phyloP scores from a whole-genome alignment of 2,888 invertebrate species.

The Tetheella fluctuosa region DNA sequence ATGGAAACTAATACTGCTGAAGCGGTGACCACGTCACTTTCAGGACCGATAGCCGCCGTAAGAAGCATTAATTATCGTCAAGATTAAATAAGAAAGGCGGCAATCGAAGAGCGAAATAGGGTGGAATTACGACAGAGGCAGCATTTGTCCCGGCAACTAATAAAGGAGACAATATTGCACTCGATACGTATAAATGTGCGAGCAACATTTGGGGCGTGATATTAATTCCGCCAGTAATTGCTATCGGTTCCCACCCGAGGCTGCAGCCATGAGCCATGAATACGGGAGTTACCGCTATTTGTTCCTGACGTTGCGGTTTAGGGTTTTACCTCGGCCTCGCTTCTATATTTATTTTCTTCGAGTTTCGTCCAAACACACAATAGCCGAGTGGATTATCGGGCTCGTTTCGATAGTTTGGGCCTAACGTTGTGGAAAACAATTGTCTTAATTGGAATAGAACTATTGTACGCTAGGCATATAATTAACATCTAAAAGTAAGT shows the following conservation, averaged over 20 bases:
- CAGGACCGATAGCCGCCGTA: conserved; percentile 41
- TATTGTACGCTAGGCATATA: conserved; percentile 46
- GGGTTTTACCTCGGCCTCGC: conserved; percentile 72
- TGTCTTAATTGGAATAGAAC: conserved; percentile 56
- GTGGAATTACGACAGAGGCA: conserved; percentile 70
- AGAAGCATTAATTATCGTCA: conserved; percentile 76
- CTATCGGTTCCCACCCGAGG: conserved; percentile 80
- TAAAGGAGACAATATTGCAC: conserved; percentile 84
- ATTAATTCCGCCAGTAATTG: conserved; percentile 84
- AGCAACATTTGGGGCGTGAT: conserved; percentile 82
- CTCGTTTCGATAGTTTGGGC: conserved; percentile 59
- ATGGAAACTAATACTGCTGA: conserved; percentile 2
- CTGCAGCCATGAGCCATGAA: conserved; percentile 83
- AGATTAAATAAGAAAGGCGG: conserved; percentile 78
- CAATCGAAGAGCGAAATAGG: conserved; percentile 72
- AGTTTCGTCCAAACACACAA: conserved; percentile 71
- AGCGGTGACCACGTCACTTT: conserved; percentile 38
- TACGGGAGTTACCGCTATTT: conserved; percentile 83
- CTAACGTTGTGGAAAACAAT: conserved; percentile 56
- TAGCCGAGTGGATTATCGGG: conserved; percentile 68
- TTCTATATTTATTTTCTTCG: conserved; percentile 81
- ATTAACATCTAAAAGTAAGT: conserved; percentile 35
- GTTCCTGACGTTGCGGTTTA: conserved; percentile 83
- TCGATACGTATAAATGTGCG: conserved; percentile 83
- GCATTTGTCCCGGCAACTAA: conserved; percentile 81